These are phyloP conservation scores for Megalurothrips usitatus DNA, from an alignment of 2,888 invertebrate species.

Conservation along the genomic window DNA sequence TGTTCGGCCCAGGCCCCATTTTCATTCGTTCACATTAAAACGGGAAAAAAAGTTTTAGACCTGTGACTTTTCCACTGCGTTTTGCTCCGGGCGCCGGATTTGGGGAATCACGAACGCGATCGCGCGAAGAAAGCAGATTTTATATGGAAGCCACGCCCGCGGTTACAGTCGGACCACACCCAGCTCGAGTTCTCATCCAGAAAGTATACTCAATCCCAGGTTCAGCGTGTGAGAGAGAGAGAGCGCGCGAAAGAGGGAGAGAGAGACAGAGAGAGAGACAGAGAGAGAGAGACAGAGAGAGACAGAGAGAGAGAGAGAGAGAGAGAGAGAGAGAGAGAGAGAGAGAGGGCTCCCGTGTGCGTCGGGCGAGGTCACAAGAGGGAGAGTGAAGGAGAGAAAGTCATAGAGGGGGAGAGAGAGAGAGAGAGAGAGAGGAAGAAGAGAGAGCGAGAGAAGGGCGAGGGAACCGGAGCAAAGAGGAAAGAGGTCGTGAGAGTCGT, in stretches of 20 bases:
- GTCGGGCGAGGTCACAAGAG: too few species aligned
- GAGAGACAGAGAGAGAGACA: conserved; percentile 33
- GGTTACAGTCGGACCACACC: conserved; percentile 28
- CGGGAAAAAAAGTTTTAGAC: too few species aligned
- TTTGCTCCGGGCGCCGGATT: background rate
- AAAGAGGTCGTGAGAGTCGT: too few species aligned
- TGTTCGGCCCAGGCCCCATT: too few species aligned
- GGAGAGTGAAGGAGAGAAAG: conserved; percentile 34
- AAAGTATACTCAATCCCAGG: conserved; percentile 19
- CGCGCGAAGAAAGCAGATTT: background rate
- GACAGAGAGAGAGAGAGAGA: conserved; percentile 26
- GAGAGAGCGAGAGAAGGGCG: conserved; percentile 34
- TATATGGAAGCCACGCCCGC: background rate
- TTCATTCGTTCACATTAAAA: too few species aligned
- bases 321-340: conserved; percentile 28
- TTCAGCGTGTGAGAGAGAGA: conserved; percentile 37
- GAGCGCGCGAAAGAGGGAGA: conserved; percentile 36
- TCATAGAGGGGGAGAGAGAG: conserved; percentile 32
- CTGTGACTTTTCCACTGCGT: background rate
- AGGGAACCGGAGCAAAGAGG: too few species aligned
- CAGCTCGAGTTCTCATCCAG: conserved; percentile 33
- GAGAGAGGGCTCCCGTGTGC: too few species aligned
- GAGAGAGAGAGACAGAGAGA: conserved; percentile 28
- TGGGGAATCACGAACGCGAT: background rate
- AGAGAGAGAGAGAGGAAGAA: conserved; percentile 34